These are phyloP conservation scores for Batillaria attramentaria DNA, from an alignment of 1,140 invertebrate species.

Conservation along the genomic window DNA sequence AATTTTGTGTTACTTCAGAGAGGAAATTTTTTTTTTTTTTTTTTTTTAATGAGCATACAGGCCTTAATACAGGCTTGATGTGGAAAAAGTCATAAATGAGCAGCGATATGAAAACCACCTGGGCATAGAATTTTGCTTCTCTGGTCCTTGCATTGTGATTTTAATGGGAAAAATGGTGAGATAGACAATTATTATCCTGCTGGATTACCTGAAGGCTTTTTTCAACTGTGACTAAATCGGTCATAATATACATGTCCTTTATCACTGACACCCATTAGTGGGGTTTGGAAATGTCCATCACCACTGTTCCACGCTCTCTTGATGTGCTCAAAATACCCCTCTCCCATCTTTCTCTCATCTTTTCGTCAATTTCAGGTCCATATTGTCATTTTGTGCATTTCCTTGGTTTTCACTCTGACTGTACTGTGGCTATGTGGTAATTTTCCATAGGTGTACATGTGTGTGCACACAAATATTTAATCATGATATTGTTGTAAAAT, in stretches of 20 bases:
- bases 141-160: neutral
- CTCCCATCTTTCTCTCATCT: neutral
- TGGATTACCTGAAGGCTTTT: neutral
- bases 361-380: neutral
- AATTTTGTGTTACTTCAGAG: too few species aligned
- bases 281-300: neutral
- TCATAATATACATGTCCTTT: neutral
- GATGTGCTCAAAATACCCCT: neutral
- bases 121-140: neutral
- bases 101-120: neutral
- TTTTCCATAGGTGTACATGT: too few species aligned
- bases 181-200: neutral
- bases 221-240: neutral
- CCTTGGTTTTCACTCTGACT: too few species aligned
- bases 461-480: too few species aligned
- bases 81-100: neutral
- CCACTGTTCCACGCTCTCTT: neutral
- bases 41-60: neutral
- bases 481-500: too few species aligned
- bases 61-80: neutral
- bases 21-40: neutral
- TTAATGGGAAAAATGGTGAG: neutral
- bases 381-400: neutral
- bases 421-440: too few species aligned
- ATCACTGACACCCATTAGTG: neutral